Conservation (phyloP, 2,888 invertebrate genomes). For the Zaprionus bogoriensis region DNA sequence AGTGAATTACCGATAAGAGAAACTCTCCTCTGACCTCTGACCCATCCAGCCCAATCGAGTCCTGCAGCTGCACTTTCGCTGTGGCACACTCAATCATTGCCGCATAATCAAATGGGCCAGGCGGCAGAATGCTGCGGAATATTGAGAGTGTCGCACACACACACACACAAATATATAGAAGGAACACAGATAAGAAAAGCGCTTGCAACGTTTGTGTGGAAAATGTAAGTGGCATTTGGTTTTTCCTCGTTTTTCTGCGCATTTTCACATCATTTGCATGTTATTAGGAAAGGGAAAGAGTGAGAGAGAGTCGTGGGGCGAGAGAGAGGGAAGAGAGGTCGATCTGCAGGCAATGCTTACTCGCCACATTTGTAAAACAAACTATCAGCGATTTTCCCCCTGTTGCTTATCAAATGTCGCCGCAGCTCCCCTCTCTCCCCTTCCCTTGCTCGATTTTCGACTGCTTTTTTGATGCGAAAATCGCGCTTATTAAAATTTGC, state of each 20-base stretch:
- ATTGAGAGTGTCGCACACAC: constrained; percentile 52
- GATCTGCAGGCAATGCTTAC: constrained; percentile 8
- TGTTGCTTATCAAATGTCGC: constrained; percentile 24
- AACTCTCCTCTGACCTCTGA: too few species aligned
- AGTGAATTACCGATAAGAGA: constrained; percentile 37
- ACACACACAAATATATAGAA: constrained; percentile 19
- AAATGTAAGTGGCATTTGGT: constrained; percentile 58
- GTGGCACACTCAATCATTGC: constrained; percentile 55
- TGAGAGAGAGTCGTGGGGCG: background rate
- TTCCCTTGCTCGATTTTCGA: background rate
- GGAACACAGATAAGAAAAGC: constrained; percentile 6
- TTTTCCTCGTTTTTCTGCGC: constrained; percentile 28
- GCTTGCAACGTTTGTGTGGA: constrained; percentile 26
- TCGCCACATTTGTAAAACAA: constrained; percentile 49
- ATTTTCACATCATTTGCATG: constrained; percentile 73
- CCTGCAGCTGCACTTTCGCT: background rate
- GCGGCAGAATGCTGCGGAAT: constrained; percentile 44
- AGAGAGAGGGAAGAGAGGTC: background rate
- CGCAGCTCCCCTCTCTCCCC: background rate
- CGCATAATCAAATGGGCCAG: constrained; percentile 60
- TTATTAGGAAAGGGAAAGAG: constrained; percentile 48
- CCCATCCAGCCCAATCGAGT: background rate
- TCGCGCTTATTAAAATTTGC: constrained; percentile 47
- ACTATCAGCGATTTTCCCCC: constrained; percentile 37
- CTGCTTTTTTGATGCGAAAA: constrained; percentile 2